Evolutionary conservation across 1,140 invertebrate genomes (phyloP), one percentile per base, ranked within the genome.

Genomic region (Musca domestica): DNA sequence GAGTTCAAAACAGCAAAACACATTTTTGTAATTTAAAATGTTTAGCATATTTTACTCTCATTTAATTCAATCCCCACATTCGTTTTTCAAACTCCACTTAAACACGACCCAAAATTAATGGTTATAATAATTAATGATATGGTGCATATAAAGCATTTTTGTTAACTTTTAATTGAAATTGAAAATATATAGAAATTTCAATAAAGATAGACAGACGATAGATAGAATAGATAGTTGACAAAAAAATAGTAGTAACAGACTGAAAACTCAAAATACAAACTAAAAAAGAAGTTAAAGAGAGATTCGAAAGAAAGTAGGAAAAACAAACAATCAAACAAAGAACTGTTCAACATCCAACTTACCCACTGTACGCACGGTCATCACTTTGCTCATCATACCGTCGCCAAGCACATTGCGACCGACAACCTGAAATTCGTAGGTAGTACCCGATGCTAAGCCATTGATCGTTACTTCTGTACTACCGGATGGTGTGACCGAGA

Each of bases 341-440:
- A 41, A 41, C 34, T 41, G 34, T 41, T 9, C 12, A 66, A 63
- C 58, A 25, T 27, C 19, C 5, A 68, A 83, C 86, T 88, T 88
- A 98, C 96, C 95, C 78, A 95, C 87, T 46, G 96, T 98, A 81
- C 89, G 88, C 66, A 95, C 91, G 25, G 90, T 92, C 74, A 98
- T 92, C 47, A 94, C 88, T 83, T 95, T 92, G 83, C 95, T 98
- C 86, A 94, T 92, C 89, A 96, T 93, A 66, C 96, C 95, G 78
- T 97, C 94, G 52, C 96, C 96, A 30, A 96, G 87, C 3, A 91
- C 89, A 82, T 98, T 98, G 76, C 95, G 93, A 34, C 96, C 95
- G 71, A 97, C 89, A 52, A 99, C 95, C 85, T 96, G 94, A 84
- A 99, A 98, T 83, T 98, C 95, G 83, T 98, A 98, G 23, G 91